Evolutionary conservation across 2,888 invertebrate species (phyloP).

Genomic region (Synergus umbraculus): DNA sequence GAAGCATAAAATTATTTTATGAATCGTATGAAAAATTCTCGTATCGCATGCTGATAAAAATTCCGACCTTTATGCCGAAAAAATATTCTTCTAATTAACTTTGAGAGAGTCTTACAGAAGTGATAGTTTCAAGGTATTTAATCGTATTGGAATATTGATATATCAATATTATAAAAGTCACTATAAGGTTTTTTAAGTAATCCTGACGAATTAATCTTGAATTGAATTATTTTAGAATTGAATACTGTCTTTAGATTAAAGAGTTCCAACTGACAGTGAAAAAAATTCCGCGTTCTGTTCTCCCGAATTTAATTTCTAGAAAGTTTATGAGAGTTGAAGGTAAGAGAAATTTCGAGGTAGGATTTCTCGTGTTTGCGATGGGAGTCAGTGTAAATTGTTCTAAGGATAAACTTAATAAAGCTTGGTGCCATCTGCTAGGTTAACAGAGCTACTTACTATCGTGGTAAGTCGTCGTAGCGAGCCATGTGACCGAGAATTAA

Average conservation of each 20-base stretch:
- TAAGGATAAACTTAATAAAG: constrained; percentile 41
- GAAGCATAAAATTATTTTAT: constrained; percentile 1
- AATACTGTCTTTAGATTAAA: not conserved
- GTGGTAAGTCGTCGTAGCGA: constrained; percentile 50
- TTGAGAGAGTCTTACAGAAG: not conserved
- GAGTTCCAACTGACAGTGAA: not conserved
- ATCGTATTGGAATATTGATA: not conserved
- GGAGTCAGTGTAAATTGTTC: constrained; percentile 24
- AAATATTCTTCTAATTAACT: not conserved
- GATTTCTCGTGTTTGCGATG: constrained; percentile 22
- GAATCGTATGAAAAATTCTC: not conserved
- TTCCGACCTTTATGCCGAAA: no score
- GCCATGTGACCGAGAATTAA: constrained; percentile 63
- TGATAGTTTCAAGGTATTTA: not conserved
- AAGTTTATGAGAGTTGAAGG: not conserved
- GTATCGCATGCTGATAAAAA: not conserved
- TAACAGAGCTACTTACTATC: constrained; percentile 53
- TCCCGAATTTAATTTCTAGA: not conserved
- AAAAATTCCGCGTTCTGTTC: not conserved
- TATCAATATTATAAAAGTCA: no score
- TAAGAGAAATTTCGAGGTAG: not conserved
- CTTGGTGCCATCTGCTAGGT: constrained; percentile 51
- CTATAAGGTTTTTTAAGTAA: no score
- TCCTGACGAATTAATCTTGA: no score
- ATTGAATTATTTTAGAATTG: not conserved